Base-by-base conservation (phyloP, 2,113 vertebrate genomes). In the Onychostoma macrolepis region DNA sequence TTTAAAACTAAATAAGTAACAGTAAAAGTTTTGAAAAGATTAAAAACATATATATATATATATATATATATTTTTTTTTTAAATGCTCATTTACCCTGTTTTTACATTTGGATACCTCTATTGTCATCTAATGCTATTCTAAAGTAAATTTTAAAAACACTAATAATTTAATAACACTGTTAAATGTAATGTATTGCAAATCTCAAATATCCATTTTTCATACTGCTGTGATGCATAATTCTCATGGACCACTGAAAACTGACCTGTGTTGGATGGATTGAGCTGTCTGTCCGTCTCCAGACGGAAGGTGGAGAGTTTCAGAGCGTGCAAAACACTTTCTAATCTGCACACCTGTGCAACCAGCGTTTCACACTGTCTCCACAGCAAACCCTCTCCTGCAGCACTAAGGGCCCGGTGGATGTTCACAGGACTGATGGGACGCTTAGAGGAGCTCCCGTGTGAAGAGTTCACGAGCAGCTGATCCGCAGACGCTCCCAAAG, bases 321-420 rank as follows among this genome's bases (percentile, higher is more conserved):
- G 76, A 17, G 95, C 93, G 43, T 96, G 94, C n/a, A 95, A 89
- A 50, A 95, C 88, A 41, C 92, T 94, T 89, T 96, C 95, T n/a
- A 95, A 77, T 0, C 30, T 89, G 88, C 91, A 93, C 72, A 91
- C 92, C 38, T 90, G 81, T n/a, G 91, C 94, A 85, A 94, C 89
- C 17, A 96, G 88, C n/a, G 88, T 90, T 69, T 94, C 92, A 78
- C 90, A 93, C 82, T 90, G 94, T 75, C 89, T 92, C 94, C 94
- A 93, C 6, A 92, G 84, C 1, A 90, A 36, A 11, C 91, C 86
- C 45, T 84, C 90, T 61, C 92, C 90, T 86, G 86, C 90, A 38
- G 79, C 91, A 17, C 76, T 72, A 5, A 83, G 50, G n/a, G 83
- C 86, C 26, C 8, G 30, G 17, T 92, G 83, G 80, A 80, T 91